Conservation (phyloP, 2,113 vertebrate genomes). For the Helogale parvula region DNA sequence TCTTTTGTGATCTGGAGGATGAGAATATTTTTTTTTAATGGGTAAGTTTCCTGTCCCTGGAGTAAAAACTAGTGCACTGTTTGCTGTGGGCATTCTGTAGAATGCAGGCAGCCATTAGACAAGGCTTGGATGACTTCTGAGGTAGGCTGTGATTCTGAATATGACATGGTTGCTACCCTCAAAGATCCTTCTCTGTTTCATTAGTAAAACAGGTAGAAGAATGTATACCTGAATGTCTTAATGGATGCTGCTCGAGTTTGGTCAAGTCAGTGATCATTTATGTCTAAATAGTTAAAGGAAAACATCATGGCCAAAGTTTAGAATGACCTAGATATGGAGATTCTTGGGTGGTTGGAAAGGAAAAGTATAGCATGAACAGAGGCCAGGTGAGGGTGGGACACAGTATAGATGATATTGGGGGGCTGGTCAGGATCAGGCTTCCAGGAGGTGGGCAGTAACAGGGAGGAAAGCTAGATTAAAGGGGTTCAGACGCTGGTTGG, state of each 20-base stretch:
- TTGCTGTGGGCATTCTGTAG: neutral
- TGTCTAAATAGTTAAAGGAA: neutral
- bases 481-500: neutral
- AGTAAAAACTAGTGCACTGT: slow-evolving; percentile 23
- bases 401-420: neutral
- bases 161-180: neutral
- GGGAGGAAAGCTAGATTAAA: neutral
- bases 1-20: slow-evolving; percentile 51
- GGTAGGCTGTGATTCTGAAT: neutral
- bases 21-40: neutral
- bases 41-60: neutral
- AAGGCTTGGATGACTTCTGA: neutral
- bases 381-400: neutral
- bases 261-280: neutral
- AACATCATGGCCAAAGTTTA: neutral
- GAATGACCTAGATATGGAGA: neutral
- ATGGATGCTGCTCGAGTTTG: neutral
- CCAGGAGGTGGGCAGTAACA: neutral
- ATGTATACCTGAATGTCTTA: neutral
- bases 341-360: neutral
- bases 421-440: neutral
- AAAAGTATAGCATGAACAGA: slow-evolving; percentile 5
- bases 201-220: neutral
- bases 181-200: slow-evolving; percentile 1
- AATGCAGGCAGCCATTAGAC: neutral